These are phyloP conservation scores for Orthosia gracilis DNA, from an alignment of 2,888 invertebrate genomes.

Conservation along the genomic window DNA sequence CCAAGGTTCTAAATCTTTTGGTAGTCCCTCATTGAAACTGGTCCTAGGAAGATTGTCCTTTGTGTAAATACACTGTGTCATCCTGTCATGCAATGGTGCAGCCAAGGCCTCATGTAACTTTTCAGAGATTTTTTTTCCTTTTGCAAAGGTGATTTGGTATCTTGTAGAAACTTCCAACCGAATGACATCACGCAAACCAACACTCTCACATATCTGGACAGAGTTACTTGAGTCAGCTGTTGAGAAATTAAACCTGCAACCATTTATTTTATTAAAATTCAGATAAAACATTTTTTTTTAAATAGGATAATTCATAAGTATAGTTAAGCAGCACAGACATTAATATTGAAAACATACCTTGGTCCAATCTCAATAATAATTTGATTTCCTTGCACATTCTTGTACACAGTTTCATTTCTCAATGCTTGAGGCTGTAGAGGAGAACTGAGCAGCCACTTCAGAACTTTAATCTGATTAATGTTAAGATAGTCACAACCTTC, in stretches of 20 bases:
- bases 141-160: constrained; percentile 92
- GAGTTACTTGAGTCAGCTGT: constrained; percentile 99
- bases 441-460: constrained; percentile 95
- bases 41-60: constrained; percentile 91
- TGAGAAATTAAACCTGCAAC: constrained; percentile 96
- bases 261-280: neutral
- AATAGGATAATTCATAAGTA: neutral
- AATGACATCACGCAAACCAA: constrained; percentile 94
- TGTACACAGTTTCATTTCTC: constrained; percentile 88
- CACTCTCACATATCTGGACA: constrained; percentile 97
- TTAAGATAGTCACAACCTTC: constrained; percentile 88
- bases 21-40: constrained; percentile 93
- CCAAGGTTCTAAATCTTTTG: constrained; percentile 93
- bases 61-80: constrained; percentile 97
- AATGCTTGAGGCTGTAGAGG: constrained; percentile 92
- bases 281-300: neutral
- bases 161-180: constrained; percentile 96
- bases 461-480: constrained; percentile 91
- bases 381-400: constrained; percentile 79
- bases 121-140: constrained; percentile 78
- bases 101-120: constrained; percentile 88
- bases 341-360: constrained; percentile 86
- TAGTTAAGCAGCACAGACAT: neutral
- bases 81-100: constrained; percentile 95
- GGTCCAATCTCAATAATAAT: constrained; percentile 97